Base-by-base conservation (phyloP, 2,888 invertebrate species). In the Cerastis leucographa region DNA sequence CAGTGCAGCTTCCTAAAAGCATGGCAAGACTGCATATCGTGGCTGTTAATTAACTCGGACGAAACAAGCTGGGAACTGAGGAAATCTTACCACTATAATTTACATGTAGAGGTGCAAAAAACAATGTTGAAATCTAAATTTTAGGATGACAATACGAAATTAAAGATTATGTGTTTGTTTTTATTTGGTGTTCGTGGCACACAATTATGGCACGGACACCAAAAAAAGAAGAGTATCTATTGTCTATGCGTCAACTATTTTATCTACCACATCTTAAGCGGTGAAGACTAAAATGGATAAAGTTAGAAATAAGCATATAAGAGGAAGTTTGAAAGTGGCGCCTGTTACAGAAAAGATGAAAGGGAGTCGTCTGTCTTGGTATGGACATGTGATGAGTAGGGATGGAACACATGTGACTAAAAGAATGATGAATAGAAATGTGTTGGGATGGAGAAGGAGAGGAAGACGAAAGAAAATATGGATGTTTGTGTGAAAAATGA, bases 1-100 rank as follows among this genome's bases (percentile, higher is more conserved):
- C 62, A 49, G 44, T 75, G 71, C 46, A 67, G 74, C 64, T 62
- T 72, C 72, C 69, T 75, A 49, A 66, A 80, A 78, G 71, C 70
- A 64, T 51, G 19, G 74, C 74, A 69, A 46, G 64, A 72, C 68
- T 80, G 82, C 79, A 76, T 84, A 80, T 82, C 67, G 72, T 56
- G 46, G 64, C n/a, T 65, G 61, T 82, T 84, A 84, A 84, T 84
- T 84, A 84, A 81, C 74, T 70, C 4, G 44, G 67, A 69, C 44
- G 56, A 79, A 73, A 77, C 59, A 71, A 59, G 59, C 70, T 40
- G 4, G 35, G 40, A 54, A 69, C 61, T 66, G 22, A 54, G 54
- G 22, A 35, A 62, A 35, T 19, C 35, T 65, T 35, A 8, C 25
- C n/a, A 42, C 1, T 19, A 51, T 68, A 76, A 51, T 62, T 22